Conservation (phyloP, 2,888 invertebrate genomes). For the Mystacides longicornis region DNA sequence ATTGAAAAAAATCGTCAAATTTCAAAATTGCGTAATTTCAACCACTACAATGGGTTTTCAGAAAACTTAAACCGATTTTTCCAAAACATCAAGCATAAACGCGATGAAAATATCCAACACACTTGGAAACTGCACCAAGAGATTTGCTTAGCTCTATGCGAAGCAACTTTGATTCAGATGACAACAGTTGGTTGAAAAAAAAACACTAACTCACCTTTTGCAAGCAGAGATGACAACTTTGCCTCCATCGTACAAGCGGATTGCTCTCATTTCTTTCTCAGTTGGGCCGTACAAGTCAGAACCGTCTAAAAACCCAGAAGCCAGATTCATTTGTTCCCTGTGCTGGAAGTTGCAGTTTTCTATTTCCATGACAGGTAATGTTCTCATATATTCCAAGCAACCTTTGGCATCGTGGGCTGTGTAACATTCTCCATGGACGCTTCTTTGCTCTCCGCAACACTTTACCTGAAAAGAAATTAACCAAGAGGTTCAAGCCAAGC, state of each 20-base stretch:
- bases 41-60: no score
- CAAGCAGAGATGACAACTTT: conserved; percentile 62
- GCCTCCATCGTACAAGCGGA: conserved; percentile 65
- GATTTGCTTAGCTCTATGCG: no score
- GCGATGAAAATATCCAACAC: no score
- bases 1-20: no score
- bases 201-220: conserved; percentile 41
- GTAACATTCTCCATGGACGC: conserved; percentile 51
- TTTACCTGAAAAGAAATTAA: conserved; percentile 36
- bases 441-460: conserved; percentile 34
- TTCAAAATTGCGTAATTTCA: no score
- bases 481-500: background rate
- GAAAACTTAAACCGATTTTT: no score
- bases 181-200: no score
- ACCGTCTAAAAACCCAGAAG: conserved; percentile 75
- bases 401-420: conserved; percentile 34
- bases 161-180: no score
- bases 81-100: no score
- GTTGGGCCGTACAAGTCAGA: conserved; percentile 76
- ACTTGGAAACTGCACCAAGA: no score
- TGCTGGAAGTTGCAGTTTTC: conserved; percentile 58
- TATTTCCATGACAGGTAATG: conserved; percentile 57
- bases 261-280: conserved; percentile 58
- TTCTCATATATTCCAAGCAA: conserved; percentile 62
- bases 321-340: conserved; percentile 80